A percentile compares a stretch with the other conserved stretches of the same genome.
phyloP scores from a whole-genome alignment of 35 echinoderm and acorn worm species.

The Ophiothrix spiculata region DNA sequence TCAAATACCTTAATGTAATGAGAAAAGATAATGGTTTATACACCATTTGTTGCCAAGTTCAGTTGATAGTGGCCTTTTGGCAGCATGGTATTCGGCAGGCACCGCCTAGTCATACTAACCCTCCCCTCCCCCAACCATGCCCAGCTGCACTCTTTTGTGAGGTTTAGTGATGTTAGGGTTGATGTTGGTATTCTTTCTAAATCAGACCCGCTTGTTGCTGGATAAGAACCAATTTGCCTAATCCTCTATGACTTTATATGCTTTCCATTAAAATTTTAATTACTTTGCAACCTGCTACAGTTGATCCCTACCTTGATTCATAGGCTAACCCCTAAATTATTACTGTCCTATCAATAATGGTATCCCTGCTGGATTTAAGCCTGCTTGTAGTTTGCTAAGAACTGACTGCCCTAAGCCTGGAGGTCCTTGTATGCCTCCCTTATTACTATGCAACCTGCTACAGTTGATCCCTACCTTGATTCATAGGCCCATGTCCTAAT shows the following conservation, averaged over 20 bases:
- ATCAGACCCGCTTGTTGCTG: too few relatives aligned
- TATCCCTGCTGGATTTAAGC: not conserved
- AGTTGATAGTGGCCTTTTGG: not conserved
- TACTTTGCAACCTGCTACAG: not conserved
- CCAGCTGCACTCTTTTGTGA: not conserved
- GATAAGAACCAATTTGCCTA: too few relatives aligned
- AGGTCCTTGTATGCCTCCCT: too few relatives aligned
- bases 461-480: too few relatives aligned
- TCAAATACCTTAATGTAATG: not conserved
- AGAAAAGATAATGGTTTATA: not conserved
- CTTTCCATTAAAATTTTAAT: not conserved
- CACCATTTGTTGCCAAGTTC: not conserved
- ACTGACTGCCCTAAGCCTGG: constrained; percentile 5
- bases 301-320: not conserved
- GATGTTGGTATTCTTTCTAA: not conserved
- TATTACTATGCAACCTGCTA: not conserved
- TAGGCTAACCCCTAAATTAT: not conserved
- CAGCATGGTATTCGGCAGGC: not conserved
- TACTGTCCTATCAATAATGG: not conserved
- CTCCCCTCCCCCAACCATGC: not conserved
- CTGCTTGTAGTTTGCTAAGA: not conserved
- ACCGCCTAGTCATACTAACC: not conserved
- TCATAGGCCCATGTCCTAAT: too few relatives aligned
- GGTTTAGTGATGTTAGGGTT: not conserved
- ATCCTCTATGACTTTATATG: too few relatives aligned